Evolutionary conservation across 1,140 invertebrate genomes (phyloP).

Genomic region (Dendrolimus kikuchii): DNA sequence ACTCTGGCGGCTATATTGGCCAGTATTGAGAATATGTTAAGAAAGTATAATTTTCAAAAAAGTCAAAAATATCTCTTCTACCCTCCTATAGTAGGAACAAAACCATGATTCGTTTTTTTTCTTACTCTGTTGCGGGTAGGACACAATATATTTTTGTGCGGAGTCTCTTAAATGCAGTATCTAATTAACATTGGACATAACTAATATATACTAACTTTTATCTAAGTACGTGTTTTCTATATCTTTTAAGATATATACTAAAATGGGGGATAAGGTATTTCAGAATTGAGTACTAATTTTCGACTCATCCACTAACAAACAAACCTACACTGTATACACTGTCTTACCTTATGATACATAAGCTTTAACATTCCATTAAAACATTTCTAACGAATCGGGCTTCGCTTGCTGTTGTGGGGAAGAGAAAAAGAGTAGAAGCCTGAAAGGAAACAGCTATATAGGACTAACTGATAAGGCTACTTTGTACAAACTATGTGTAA

Average conservation of each 20-base stretch:
- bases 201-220: not conserved
- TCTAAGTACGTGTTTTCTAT: not conserved
- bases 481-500: not conserved
- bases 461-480: conserved; percentile 15
- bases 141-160: not conserved
- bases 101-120: too few species aligned
- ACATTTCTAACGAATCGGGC: conserved; percentile 30
- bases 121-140: not conserved
- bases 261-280: conserved; percentile 1
- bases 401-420: conserved; percentile 18
- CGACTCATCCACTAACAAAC: conserved; percentile 67
- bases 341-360: conserved; percentile 38
- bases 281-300: conserved; percentile 50
- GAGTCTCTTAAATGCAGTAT: too few species aligned
- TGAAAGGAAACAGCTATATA: conserved; percentile 23
- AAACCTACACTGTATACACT: conserved; percentile 32
- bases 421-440: conserved; percentile 23
- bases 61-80: too few species aligned
- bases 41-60: too few species aligned
- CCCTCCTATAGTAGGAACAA: too few species aligned
- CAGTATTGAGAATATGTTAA: too few species aligned
- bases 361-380: conserved; percentile 44
- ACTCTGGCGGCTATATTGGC: too few species aligned
- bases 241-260: not conserved
- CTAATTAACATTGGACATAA: not conserved